phyloP scores from a whole-genome alignment of 64 coral and sea anemone genomes.

The Porites australiensis region DNA sequence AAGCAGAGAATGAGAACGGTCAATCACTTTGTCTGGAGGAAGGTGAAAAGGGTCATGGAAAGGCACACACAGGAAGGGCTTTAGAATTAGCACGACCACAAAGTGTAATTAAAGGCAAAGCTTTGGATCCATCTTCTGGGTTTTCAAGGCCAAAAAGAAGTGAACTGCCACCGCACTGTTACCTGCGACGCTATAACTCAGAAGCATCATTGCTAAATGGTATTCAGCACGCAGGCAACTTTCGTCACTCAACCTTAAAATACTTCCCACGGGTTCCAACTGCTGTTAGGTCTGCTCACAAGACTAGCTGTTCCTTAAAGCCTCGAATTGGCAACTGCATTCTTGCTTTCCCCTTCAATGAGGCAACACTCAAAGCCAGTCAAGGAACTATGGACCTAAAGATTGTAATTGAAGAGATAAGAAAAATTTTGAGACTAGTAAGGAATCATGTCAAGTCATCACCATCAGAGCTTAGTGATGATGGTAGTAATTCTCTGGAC shows the following conservation, averaged over 20 bases:
- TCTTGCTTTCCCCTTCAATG: slow-evolving; percentile 81
- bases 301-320: slow-evolving; percentile 22
- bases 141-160: not conserved
- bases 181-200: not conserved
- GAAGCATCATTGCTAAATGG: not conserved
- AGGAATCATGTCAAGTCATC: not conserved
- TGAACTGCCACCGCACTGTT: not conserved
- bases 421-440: slow-evolving; percentile 13
- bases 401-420: slow-evolving; percentile 31
- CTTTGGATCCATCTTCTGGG: not conserved
- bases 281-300: not conserved
- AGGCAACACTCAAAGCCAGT: slow-evolving; percentile 31
- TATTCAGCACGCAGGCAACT: not conserved
- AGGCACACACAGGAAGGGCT: not conserved
- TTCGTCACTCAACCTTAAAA: not conserved
- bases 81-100: not conserved
- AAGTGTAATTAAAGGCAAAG: not conserved
- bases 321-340: slow-evolving; percentile 70
- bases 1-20: not conserved
- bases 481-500: not conserved
- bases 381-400: slow-evolving; percentile 10
- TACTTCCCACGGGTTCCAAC: not conserved
- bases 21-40: not conserved
- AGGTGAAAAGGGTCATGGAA: not conserved
- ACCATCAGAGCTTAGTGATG: not conserved